These are phyloP conservation scores for Leucophora obtusa DNA, from an alignment of 2,888 invertebrate genomes.

Conservation along the genomic window DNA sequence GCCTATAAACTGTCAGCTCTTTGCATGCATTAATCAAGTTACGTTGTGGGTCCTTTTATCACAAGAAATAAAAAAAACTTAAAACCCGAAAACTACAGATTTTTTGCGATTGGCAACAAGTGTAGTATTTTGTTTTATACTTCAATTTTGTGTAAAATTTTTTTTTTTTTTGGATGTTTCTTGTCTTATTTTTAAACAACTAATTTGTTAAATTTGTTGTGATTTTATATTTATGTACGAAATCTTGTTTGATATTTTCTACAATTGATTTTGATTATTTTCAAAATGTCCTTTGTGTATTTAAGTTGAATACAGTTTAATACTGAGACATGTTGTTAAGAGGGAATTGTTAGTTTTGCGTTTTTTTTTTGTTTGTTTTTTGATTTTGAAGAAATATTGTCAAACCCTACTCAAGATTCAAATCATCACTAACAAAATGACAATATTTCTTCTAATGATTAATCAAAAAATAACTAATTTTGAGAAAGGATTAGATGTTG, in stretches of 20 bases:
- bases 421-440: conserved; percentile 60
- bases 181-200: conserved; percentile 55
- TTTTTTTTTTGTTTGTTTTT: conserved; percentile 14
- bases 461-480: conserved; percentile 57
- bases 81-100: not conserved
- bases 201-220: conserved; percentile 65
- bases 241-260: conserved; percentile 32
- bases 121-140: conserved; percentile 14
- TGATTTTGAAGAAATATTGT: conserved; percentile 73
- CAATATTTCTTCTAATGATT: conserved; percentile 63
- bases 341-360: not conserved
- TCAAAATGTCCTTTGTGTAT: conserved; percentile 31
- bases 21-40: conserved; percentile 66
- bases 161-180: conserved; percentile 46
- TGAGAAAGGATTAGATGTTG: conserved; percentile 29
- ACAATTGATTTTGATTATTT: conserved; percentile 16
- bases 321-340: not conserved
- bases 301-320: not conserved
- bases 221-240: conserved; percentile 65
- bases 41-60: conserved; percentile 54
- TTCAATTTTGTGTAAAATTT: conserved; percentile 29
- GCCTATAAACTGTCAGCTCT: conserved; percentile 68
- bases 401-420: conserved; percentile 75
- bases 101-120: conserved; percentile 47
- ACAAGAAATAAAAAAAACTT: conserved; percentile 1